These are phyloP conservation scores for Poecilia velifera DNA, from an alignment of 2,797 vertebrate genomes.

Conservation along the genomic window DNA sequence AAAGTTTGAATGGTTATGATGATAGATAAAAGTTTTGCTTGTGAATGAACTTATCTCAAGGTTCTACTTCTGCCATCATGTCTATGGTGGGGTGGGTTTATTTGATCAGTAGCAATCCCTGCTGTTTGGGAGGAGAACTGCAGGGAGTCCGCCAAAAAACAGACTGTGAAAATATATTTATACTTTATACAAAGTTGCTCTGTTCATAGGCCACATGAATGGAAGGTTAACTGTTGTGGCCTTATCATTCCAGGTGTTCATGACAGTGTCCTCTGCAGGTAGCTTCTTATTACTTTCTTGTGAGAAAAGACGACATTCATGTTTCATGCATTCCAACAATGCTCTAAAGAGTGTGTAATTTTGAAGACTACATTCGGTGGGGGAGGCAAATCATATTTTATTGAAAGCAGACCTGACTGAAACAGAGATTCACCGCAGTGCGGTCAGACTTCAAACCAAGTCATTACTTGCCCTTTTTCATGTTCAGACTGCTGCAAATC, in stretches of 20 bases:
- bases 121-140: no score
- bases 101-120: no score
- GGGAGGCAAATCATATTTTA: conserved; percentile 83
- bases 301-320: conserved; percentile 75
- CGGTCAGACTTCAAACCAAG: conserved; percentile 82
- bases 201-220: conserved; percentile 74
- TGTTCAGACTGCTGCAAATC: conserved; percentile 82
- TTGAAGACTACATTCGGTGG: conserved; percentile 79
- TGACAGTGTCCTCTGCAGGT: conserved; percentile 70
- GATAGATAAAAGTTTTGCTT: no score
- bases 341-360: conserved; percentile 82
- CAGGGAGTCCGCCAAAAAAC: no score
- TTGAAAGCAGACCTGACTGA: conserved; percentile 85
- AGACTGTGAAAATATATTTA: no score
- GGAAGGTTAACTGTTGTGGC: conserved; percentile 77
- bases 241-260: conserved; percentile 83
- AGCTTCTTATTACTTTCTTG: conserved; percentile 80
- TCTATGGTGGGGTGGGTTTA: no score
- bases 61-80: no score
- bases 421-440: conserved; percentile 84
- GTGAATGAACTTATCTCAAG: no score
- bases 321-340: conserved; percentile 75
- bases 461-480: conserved; percentile 83
- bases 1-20: background rate
- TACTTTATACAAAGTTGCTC: no score